Base-by-base conservation (phyloP, 2,888 invertebrate genomes). In the Himalopsyche tibetana region DNA sequence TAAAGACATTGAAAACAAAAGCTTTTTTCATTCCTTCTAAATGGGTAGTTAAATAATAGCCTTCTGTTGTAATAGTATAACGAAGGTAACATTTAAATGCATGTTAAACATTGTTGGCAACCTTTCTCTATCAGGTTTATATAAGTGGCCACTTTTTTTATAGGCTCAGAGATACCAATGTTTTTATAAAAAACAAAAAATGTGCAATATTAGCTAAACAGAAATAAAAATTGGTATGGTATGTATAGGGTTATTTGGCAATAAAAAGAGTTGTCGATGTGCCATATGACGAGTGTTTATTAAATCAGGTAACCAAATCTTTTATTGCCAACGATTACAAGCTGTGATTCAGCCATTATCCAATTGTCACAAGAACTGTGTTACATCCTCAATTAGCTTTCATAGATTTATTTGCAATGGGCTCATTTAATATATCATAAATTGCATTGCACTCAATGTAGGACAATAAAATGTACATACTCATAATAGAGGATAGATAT, bases 301-400 rank as follows among this genome's bases (percentile, higher is more conserved):
- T 45, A 79, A 83, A 83, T 74, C 83, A 55, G 69, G 74, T 82
- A 82, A 82, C 74, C 36, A 74, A 83, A 51, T 74, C 74, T 83
- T 74, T 74, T 83, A 83, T 83, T 79, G 83, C 51, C 36, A 79
- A 83, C 63, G 83, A 83, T 83, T 83, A 83, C 82, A 42, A 38
- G 55, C 17, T 12, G 83, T 51, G 74, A 19, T n/a, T 83, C 83
- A 55, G 80, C 51, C 81, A 84, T 84, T 84, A 84, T 84, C 51
- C 84, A 84, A 84, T 84, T 81, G 84, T 19, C 81, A 74, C 74
- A 83, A 83, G 69, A 83, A 81, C n/a, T 81, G 83, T 74, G 74
- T 74, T 45, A 74, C 74, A 83, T 83, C 63, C 63, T 42, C 83
- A 74, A 84, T 80, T 55, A 45, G 38, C 40, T 55, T 80, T 82